These are phyloP conservation scores for Chondrilla cf. caribensis DNA, from an alignment of 37 sponge, comb jelly and placozoan genomes.

Conservation along the genomic window DNA sequence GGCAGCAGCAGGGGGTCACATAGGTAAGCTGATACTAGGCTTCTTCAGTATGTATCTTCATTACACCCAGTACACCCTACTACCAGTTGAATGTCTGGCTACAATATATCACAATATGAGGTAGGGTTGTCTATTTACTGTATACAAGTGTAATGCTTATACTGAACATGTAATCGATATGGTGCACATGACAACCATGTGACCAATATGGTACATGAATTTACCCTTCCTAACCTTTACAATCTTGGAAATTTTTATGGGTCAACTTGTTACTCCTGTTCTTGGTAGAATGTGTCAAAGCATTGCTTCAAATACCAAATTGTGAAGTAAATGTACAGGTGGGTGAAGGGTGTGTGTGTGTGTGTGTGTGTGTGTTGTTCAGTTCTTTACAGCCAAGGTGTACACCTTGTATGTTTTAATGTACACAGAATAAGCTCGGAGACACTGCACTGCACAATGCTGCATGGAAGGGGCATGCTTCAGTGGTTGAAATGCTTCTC, in stretches of 20 bases:
- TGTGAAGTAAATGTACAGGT: constrained; percentile 77
- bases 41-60: too few species aligned
- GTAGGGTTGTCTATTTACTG: too few species aligned
- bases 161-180: too few species aligned
- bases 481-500: constrained; percentile 70
- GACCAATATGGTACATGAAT: too few species aligned
- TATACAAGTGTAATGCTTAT: too few species aligned
- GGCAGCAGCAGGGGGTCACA: constrained; percentile 93
- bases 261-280: too few species aligned
- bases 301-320: constrained; percentile 53
- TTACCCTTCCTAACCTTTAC: too few species aligned
- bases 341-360: constrained; percentile 12
- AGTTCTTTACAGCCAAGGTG: not conserved
- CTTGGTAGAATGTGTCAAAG: constrained; percentile 63
- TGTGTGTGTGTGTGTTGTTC: not conserved
- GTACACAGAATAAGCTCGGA: constrained; percentile 89
- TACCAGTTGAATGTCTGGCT: too few species aligned
- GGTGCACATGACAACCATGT: too few species aligned
- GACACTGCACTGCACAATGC: constrained; percentile 97
- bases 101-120: too few species aligned
- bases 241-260: too few species aligned
- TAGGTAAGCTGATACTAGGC: constrained; percentile 62
- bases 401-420: not conserved
- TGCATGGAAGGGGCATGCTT: constrained; percentile 95
- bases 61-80: too few species aligned